Evolutionary conservation across 2,888 invertebrate species (phyloP), one percentile per base, ranked within the genome.

Genomic region (Mesorhabditis sp.): DNA sequence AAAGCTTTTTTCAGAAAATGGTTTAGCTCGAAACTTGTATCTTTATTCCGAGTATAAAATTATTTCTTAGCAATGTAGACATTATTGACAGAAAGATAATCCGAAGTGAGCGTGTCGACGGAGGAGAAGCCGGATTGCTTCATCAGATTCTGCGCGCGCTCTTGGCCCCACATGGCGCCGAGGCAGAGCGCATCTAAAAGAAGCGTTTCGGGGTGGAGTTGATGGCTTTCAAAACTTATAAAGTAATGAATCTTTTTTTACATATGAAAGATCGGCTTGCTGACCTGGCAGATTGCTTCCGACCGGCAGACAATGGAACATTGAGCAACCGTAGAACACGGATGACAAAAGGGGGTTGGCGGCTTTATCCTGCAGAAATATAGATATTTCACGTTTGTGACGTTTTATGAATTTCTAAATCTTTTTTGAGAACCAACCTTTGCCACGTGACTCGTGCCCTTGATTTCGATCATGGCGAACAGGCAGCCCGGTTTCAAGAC

Each of bases 251-350:
- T 13, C 6, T 68, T 13, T 44, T 5, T 10, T 45, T n/a, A 6
- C 62, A 45, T 28, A 28, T 13, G 58, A 13, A 13, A 50, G n/a
- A 7, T 15, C 10, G 10, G 10, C 43, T 72, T 62, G n/a, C 58
- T 13, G 43, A 72, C 78, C 71, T 45, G 67, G 50, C 13, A 73
- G 65, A 66, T 78, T 81, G 64, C 75, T 76, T 4, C 77, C 80
- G 28, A 81, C 78, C 0, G 81, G 79, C 13, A 81, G 73, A 67
- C 81, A 81, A 66, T 81, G 81, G 69, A 77, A 77, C 72, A 80
- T 62, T 2, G 78, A 77, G 15, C 71, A 71, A 42, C 71, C 71
- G 64, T 81, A 81, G 63, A 74, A 69, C 42, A 75, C 62, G 2
- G 76, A 71, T 0, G 78, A 70, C 58, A 50, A 50, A 1, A 50